Base-by-base conservation (phyloP, 2,888 invertebrate genomes). In the Coelogynopora nodosa region DNA sequence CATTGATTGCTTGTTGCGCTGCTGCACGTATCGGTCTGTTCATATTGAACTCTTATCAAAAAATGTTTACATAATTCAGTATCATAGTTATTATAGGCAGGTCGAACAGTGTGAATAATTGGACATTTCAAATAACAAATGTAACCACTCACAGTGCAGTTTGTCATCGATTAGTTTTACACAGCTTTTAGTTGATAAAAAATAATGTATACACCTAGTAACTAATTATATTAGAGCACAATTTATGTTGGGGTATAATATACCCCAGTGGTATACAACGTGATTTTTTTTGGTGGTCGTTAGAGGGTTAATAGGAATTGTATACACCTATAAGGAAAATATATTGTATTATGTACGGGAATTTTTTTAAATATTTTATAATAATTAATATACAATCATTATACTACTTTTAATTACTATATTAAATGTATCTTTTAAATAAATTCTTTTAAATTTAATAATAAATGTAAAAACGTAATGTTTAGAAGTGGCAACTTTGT, bases 61-160 rank as follows among this genome's bases (percentile, higher is more conserved):
- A 74, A 74, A 74, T 74, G 74, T 74, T 74, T 74, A 74, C 74
- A 74, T 74, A 74, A 74, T 74, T 74, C 74, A 74, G 74, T 74
- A 74, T 74, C 74, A 74, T 74, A 13, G 49, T 74, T 74, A 74
- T 74, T 74, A 74, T 74, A 74, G 74, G 27, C 18, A 74, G 74
- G 18, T 74, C 27, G 23, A 74, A 74, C 74, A 74, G 74, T 74
- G 74, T 13, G 23, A 74, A 74, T 74, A 74, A 74, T 74, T 74
- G 74, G 74, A 74, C 74, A 23, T 74, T 74, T 26, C 74, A 74
- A 74, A 74, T 74, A 74, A 74, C 74, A 74, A 74, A 23, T 23
- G 74, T 74, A 74, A 74, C 74, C 5, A 74, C 5, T 74, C 74
- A 74, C 74, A 74, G 74, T 26, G 74, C 74, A 74, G 74, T 74